phyloP scores from a whole-genome alignment of 2,888 invertebrate genomes.

The Cataglyphis cursor region DNA sequence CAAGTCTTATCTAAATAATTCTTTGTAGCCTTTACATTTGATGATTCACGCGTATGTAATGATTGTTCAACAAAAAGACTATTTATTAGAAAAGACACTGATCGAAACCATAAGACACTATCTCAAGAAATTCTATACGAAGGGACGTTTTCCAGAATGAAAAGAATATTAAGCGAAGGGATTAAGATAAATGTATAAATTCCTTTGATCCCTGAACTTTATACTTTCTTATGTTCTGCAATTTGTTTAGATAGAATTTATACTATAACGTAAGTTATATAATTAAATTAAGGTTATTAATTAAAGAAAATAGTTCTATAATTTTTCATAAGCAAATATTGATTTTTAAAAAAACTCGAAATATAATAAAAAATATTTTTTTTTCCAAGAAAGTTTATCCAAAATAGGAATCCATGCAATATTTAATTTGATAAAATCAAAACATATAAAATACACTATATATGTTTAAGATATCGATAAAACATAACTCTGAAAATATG shows the following conservation, averaged over 20 bases:
- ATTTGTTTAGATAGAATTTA: not conserved
- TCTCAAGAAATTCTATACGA: conserved; percentile 71
- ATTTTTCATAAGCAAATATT: not conserved
- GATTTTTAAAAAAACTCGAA: not conserved
- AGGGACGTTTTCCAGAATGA: conserved; percentile 61
- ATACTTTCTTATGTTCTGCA: not conserved
- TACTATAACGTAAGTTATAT: not conserved
- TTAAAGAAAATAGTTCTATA: not conserved
- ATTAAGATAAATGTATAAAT: conserved; percentile 53
- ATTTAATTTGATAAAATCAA: not conserved
- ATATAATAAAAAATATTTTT: not conserved
- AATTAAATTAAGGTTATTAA: not conserved
- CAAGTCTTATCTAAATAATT: conserved; percentile 47
- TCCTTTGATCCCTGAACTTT: conserved; percentile 30
- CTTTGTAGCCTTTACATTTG: conserved; percentile 35
- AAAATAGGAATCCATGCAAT: not conserved
- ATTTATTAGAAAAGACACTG: conserved; percentile 69
- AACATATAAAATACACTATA: not conserved
- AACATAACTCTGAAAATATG: not conserved
- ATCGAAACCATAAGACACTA: conserved; percentile 58
- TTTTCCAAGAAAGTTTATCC: not conserved
- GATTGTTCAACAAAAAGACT: conserved; percentile 63
- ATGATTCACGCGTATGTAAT: conserved; percentile 55
- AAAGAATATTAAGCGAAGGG: conserved; percentile 70
- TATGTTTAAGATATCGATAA: not conserved